Evolutionary conservation across 2,113 vertebrate species (phyloP), one percentile per base, ranked within the genome.

Genomic region (Leucopsar rothschildi): DNA sequence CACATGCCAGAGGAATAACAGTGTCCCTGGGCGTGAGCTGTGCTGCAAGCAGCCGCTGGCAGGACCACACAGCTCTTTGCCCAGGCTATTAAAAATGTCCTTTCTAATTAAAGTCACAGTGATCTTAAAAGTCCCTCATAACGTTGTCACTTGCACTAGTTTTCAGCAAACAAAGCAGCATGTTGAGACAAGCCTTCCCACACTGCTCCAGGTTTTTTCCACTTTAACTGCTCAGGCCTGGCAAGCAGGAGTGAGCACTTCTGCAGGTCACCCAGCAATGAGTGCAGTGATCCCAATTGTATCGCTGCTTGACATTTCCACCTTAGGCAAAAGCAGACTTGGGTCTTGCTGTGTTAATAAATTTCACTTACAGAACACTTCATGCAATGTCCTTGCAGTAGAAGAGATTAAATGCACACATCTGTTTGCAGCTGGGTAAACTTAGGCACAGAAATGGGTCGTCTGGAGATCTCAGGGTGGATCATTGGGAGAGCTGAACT

Each of bases 31-130:
- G 92, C 2, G 40, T 68, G 91, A 86, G 91, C 64, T 59, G 20
- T 40, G 86, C 93, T 0, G 4, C 0, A 2, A 70, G 92, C 90
- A 66, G 78, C 20, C 2, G 1, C 65, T 47, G 86, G 91, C 69
- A 75, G 92, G 39, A 60, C 68, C 49, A 23, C 76, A n/a, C 64
- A n/a, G 91, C 66, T 66, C 31, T 75, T 64, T 68, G 77, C 84
- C 71, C 20, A 45, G 76, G 69, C 57, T 82, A 25, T 91, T 94
- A 84, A 89, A 95, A 92, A 71, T 40, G 73, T 63, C 73, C 71
- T 82, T 81, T 63, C 88, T 79, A 66, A 72, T 95, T 93, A 88
- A 90, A 94, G 81, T 52, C 91, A 57, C 25, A 6, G 63, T 18
- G 2, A 79, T 79, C 69, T 85, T 40, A 57, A 76, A 93, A 96